Evolutionary conservation across 2,797 vertebrate genomes (phyloP), one percentile per base, ranked within the genome.

Genomic region (Gallinago nigripennis): DNA sequence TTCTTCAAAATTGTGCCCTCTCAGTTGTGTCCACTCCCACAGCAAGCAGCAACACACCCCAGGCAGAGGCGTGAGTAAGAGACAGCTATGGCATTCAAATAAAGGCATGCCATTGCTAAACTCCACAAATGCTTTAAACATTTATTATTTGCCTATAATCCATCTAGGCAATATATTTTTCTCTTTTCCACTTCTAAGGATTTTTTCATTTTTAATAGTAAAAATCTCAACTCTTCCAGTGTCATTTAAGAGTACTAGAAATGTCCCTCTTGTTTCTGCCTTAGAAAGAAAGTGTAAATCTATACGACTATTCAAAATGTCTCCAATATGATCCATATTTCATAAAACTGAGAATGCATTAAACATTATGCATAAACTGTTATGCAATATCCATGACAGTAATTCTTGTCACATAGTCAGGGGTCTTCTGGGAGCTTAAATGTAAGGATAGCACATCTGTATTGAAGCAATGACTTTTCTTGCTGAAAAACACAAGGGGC

Each of bases 281-380:
- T 78, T 78, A 64, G 85, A 92, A 94, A 91, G 41, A 68, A 86
- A 92, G 86, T n/a, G 33, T 72, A 89, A 88, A 93, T 70, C 56
- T 90, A 88, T 87, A 64, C 16, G 77, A 41, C 35, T 69, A 58
- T 37, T 88, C 43, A 73, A 90, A 76, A 82, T 72, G 28, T 88
- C 88, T 71, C 48, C 33, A 76, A 16, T 89, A 92, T 58, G 85
- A 90, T 65, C n/a, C 39, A 88, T 82, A 84, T 72, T 79, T 95
- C 56, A 73, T 91, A 93, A 90, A 95, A 86, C 33, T 71, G n/a
- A 92, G 84, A 82, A 61, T 81, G 46, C 65, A 96, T 80, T 86
- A 94, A 91, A 96, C 23, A 83, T 76, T 43, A 82, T 58, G 89
- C 81, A 91, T 72, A 84, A 94, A 85, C 56, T 2, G 3, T 94